Percentiles rank a stretch among this genome's conserved stretches.
phyloP scores from a whole-genome alignment of 2,888 invertebrate genomes.

The Apamea monoglypha region DNA sequence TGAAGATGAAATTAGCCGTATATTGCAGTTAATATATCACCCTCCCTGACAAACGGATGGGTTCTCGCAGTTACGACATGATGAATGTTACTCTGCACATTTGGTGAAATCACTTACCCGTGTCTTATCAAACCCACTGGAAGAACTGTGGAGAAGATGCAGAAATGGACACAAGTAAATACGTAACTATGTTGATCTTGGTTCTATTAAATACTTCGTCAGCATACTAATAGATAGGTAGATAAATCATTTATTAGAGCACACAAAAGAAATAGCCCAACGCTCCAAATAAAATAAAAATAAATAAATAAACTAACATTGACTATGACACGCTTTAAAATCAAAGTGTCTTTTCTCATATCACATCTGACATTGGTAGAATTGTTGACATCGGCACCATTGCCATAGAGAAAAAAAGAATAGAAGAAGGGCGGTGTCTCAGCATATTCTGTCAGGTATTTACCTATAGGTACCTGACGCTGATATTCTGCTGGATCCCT shows the following conservation, averaged over 20 bases:
- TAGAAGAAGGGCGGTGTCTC: neutral
- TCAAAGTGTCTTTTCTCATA: no score
- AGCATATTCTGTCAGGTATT: neutral
- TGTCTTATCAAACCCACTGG: constrained; percentile 15
- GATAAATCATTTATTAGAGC: neutral
- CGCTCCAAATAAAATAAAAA: no score
- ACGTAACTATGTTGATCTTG: neutral
- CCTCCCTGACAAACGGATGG: constrained; percentile 50
- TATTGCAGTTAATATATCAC: constrained; percentile 57
- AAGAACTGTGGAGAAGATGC: neutral
- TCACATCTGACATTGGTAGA: no score
- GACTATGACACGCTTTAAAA: no score
- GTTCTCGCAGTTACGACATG: constrained; percentile 44
- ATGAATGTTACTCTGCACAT: constrained; percentile 53
- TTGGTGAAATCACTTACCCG: constrained; percentile 47
- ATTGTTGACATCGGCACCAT: no score
- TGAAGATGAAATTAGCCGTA: constrained; percentile 49
- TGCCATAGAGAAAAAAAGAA: no score
- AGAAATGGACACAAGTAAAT: neutral
- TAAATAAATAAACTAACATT: no score
- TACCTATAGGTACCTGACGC: neutral
- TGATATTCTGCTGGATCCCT: neutral
- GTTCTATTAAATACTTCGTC: neutral
- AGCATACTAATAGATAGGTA: neutral
- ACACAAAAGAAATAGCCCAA: neutral